Percentiles rank a stretch among this genome's conserved stretches.
Conservation (phyloP, 1,140 invertebrate species). For the Acyrthosiphon pisum region DNA sequence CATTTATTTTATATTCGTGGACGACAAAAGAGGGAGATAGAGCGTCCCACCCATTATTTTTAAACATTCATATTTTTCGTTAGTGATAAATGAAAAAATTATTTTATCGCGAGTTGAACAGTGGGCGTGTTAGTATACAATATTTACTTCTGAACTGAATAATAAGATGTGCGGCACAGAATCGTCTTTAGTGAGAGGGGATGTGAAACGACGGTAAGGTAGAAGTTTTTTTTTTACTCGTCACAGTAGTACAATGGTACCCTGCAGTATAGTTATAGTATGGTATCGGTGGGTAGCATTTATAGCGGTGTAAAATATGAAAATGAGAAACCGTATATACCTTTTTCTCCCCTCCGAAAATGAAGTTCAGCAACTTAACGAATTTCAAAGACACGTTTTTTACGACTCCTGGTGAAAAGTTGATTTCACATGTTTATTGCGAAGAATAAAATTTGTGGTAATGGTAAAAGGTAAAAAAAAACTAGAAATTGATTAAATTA, state of each 20-base stretch:
- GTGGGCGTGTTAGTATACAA: neutral
- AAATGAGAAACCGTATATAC: neutral
- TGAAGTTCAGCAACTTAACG: neutral
- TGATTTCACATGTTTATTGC: neutral
- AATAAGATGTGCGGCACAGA: neutral
- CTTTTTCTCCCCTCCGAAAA: neutral
- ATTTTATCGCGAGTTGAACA: neutral
- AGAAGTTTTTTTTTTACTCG: neutral
- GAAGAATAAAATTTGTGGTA: neutral
- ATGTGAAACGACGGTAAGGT: neutral
- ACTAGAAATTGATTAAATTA: neutral
- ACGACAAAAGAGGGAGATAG: neutral
- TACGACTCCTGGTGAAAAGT: neutral
- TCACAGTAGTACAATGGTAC: neutral
- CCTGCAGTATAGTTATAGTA: neutral
- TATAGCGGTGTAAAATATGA: slow-evolving; percentile 20
- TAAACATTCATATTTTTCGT: slow-evolving; percentile 1
- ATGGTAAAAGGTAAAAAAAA: neutral
- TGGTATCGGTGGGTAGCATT: neutral
- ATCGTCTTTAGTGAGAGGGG: neutral
- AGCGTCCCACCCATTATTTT: neutral
- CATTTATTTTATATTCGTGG: neutral
- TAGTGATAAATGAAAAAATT: neutral
- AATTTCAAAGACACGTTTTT: neutral
- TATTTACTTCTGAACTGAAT: neutral